Conservation (phyloP, 2,888 invertebrate species). For the Camptogramma bilineatum region DNA sequence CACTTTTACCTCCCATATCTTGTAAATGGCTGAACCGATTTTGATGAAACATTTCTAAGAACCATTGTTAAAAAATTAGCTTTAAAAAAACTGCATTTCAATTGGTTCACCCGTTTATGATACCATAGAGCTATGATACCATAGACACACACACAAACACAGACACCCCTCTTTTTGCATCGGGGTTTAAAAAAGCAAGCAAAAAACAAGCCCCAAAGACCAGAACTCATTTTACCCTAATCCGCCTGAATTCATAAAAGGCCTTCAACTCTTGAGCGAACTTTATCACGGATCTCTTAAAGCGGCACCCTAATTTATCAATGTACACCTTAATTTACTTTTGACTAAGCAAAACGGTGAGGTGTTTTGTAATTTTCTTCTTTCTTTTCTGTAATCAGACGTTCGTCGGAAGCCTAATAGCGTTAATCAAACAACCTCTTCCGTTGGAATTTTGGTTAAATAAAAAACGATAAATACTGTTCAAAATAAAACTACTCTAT, state of each 20-base stretch:
- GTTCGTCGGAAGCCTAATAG: conserved; percentile 31
- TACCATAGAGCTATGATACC: too few relatives aligned
- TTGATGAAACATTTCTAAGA: too few relatives aligned
- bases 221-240: conserved; percentile 21
- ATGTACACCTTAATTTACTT: conserved; percentile 56
- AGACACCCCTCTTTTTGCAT: not conserved
- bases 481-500: not conserved
- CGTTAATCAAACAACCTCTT: conserved; percentile 26
- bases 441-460: conserved; percentile 5
- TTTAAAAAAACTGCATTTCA: too few relatives aligned
- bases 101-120: too few relatives aligned
- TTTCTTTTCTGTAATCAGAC: conserved; percentile 37
- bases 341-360: conserved; percentile 49
- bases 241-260: conserved; percentile 39
- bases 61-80: too few relatives aligned
- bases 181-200: conserved; percentile 16
- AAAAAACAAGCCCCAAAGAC: conserved; percentile 4
- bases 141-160: too few relatives aligned
- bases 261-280: conserved; percentile 24
- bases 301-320: conserved; percentile 50
- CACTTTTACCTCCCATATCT: too few relatives aligned
- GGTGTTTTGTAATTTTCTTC: conserved; percentile 41
- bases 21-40: too few relatives aligned
- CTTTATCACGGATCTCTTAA: conserved; percentile 41
- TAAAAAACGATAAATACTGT: not conserved